Conservation (phyloP, 1,140 invertebrate species). For the Augochlora pura region DNA sequence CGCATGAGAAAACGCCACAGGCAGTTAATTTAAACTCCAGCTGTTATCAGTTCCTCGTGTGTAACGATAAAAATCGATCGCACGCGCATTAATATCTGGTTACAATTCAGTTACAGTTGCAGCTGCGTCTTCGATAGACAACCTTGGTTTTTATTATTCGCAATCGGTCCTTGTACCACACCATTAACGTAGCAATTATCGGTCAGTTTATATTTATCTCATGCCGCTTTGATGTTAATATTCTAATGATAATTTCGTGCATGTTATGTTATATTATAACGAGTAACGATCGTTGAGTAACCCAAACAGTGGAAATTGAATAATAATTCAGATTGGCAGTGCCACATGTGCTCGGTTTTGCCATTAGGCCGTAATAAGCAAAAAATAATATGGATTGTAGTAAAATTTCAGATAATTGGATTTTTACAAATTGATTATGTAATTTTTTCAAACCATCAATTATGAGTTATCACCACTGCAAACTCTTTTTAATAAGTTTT, state of each 20-base stretch:
- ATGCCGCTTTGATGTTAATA: not conserved
- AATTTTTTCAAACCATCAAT: no score
- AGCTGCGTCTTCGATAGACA: not conserved
- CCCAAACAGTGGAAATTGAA: no score
- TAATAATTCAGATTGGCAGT: no score
- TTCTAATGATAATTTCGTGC: not conserved
- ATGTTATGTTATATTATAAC: not conserved
- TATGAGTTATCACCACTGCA: no score
- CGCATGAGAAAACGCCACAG: not conserved
- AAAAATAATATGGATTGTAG: no score
- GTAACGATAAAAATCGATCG: slow-evolving; percentile 30
- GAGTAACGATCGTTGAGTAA: no score
- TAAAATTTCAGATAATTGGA: no score
- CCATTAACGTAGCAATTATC: slow-evolving; percentile 20
- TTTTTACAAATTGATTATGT: no score
- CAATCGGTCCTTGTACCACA: not conserved
- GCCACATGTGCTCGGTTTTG: no score
- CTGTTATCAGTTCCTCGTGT: slow-evolving; percentile 2
- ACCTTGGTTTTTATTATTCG: slow-evolving; percentile 17
- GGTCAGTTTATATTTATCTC: slow-evolving; percentile 18
- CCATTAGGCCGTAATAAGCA: no score
- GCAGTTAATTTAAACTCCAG: slow-evolving; percentile 16
- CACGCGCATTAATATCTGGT: slow-evolving; percentile 32
- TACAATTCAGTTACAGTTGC: not conserved
- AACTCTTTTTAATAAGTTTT: no score